Percentiles rank a stretch among this genome's conserved stretches.
Conservation (phyloP, 2,888 invertebrate genomes). For the Drosophila mayaguana region DNA sequence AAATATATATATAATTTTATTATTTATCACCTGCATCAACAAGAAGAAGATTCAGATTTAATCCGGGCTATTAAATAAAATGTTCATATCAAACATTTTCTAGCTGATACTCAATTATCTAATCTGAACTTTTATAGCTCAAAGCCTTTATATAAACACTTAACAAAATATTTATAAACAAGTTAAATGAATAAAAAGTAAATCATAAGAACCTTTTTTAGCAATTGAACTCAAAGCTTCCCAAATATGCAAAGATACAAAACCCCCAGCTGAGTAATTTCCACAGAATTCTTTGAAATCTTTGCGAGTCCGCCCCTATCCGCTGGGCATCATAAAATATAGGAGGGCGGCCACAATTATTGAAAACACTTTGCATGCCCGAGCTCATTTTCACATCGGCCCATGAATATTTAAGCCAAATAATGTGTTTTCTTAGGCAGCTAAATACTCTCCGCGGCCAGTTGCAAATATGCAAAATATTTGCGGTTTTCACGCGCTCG, state of each 20-base stretch:
- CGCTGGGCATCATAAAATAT: not conserved
- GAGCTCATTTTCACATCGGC: constrained; percentile 28
- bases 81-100: not conserved
- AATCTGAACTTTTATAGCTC: not conserved
- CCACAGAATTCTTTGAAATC: not conserved
- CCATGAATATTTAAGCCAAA: constrained; percentile 38
- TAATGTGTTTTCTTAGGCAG: constrained; percentile 20
- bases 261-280: not conserved
- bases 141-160: not conserved
- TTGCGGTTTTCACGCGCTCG: constrained; percentile 19
- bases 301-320: not conserved
- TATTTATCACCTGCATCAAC: too few relatives aligned
- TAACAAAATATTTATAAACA: too few relatives aligned
- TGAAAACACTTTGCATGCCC: constrained; percentile 26
- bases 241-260: not conserved
- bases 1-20: too few relatives aligned
- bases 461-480: constrained; percentile 26
- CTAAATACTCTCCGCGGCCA: constrained; percentile 12
- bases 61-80: too few relatives aligned
- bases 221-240: not conserved
- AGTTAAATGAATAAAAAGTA: not conserved
- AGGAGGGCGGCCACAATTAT: not conserved
- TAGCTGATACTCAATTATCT: too few relatives aligned
- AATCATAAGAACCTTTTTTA: not conserved
- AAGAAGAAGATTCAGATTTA: too few relatives aligned